Evolutionary conservation across 2,797 vertebrate genomes (phyloP), one percentile per base, ranked within the genome.

Genomic region (Buphagus erythrorhynchus): DNA sequence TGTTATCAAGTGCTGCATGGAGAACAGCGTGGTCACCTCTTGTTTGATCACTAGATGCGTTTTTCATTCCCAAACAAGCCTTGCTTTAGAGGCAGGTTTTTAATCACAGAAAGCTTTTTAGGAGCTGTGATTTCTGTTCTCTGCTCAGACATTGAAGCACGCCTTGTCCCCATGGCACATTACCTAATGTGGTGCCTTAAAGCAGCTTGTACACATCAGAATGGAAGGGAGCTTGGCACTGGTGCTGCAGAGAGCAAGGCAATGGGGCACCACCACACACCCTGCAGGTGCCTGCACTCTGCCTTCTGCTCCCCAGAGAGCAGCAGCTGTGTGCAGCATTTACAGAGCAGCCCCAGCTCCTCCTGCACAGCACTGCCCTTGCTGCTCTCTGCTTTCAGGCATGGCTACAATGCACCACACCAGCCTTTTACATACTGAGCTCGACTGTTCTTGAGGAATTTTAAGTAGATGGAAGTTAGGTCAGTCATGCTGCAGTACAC

Each of bases 221-320:
- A 55, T 3, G 0, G 1, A 86, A 45, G 38, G 61, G 18, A 69
- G 33, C 7, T 26, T 31, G 59, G 36, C 33, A 9, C 4, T 20
- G 19, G 55, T 4, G 40, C 43, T 76, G 69, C 49, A 49, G 38
- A 69, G 33, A 33, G 26, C 11, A 9, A 24, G 38, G 58, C 38
- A 80, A 1, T 0, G 25, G 61, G 48, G n/a, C 52, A 75, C 7
- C 16, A 13, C 2, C 0, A 0, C 10, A 33, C 25, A 16, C 5
- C 13, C 48, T 33, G 43, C 26, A 6, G 6, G 16, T 3, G 0
- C 1, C 58, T 28, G 42, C 5, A 0, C 25, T n/a, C 16, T 36
- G 40, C 11, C 36, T 17, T 8, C 62, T 14, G 1, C 22, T 25
- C 13, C 81, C 55, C 4, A 4, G 26, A 1, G 15, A 22, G 63